Percentiles rank a stretch among this genome's conserved stretches.
Evolutionary conservation across 2,888 invertebrate genomes (phyloP).

Genomic region (Calliphora vomitoria): DNA sequence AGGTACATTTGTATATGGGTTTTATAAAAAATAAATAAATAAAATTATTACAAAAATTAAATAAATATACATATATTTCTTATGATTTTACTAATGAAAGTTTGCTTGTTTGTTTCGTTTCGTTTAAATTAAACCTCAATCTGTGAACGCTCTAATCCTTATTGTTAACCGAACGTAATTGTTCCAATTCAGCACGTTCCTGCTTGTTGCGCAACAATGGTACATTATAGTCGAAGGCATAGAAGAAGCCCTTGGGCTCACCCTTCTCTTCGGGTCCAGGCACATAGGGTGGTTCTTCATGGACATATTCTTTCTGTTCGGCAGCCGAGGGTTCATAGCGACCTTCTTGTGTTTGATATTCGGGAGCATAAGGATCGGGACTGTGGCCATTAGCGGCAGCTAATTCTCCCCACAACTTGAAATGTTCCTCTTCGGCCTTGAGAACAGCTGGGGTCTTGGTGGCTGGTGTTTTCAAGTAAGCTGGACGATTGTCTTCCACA

Average conservation of each 20-base stretch:
- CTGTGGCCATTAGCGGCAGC: constrained; percentile 86
- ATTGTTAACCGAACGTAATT: constrained; percentile 81
- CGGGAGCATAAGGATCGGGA: constrained; percentile 84
- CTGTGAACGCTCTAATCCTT: constrained; percentile 76
- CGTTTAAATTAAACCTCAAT: background rate
- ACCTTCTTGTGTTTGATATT: constrained; percentile 81
- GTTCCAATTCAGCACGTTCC: constrained; percentile 82
- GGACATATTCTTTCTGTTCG: constrained; percentile 81
- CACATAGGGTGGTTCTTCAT: constrained; percentile 82
- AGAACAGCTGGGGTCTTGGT: constrained; percentile 90
- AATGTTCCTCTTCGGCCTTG: constrained; percentile 89
- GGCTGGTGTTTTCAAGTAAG: constrained; percentile 87
- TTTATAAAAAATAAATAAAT: constrained; percentile 52
- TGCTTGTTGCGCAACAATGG: constrained; percentile 83
- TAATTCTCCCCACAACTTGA: constrained; percentile 88
- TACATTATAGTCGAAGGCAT: constrained; percentile 89
- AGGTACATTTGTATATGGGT: constrained; percentile 56
- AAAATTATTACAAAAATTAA: constrained; percentile 53
- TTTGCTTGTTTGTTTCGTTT: background rate
- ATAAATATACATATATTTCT: constrained; percentile 51
- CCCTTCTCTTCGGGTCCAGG: constrained; percentile 85
- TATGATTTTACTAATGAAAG: constrained; percentile 36
- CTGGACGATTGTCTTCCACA: constrained; percentile 90
- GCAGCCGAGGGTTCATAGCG: constrained; percentile 79
- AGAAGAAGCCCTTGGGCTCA: constrained; percentile 90